Evolutionary conservation across 2,113 vertebrate species (phyloP).

Genomic region (Garra rufa): DNA sequence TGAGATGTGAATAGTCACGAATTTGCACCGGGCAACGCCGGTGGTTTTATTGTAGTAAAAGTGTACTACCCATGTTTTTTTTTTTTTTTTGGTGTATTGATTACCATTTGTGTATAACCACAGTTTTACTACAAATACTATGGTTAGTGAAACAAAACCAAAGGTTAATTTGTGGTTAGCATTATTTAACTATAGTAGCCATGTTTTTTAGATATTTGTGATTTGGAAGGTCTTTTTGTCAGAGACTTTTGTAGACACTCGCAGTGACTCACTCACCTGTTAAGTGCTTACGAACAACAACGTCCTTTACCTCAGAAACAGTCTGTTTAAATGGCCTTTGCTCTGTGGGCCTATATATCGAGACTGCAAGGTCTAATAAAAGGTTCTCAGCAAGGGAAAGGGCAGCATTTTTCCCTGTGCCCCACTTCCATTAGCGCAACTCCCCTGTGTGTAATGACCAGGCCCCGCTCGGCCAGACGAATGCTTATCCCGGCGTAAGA

Average conservation of each 20-base stretch:
- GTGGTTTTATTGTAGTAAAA: too few species aligned
- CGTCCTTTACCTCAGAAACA: conserved; percentile 55
- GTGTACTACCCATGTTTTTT: too few species aligned
- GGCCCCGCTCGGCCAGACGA: conserved; percentile 63
- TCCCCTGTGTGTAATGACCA: conserved; percentile 71
- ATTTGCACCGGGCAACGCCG: too few species aligned
- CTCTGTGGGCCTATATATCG: conserved; percentile 56
- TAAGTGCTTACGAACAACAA: background rate
- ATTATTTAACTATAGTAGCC: too few species aligned
- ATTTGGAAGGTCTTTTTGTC: background rate
- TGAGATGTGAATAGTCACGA: too few species aligned
- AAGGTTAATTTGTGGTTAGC: too few species aligned
- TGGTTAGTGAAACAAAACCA: too few species aligned
- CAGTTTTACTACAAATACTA: too few species aligned
- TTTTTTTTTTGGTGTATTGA: too few species aligned
- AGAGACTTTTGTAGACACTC: background rate
- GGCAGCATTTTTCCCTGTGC: conserved; percentile 63
- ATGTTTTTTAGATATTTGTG: background rate
- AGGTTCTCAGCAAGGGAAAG: conserved; percentile 67
- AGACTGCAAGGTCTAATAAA: conserved; percentile 73
- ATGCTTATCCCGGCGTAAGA: conserved; percentile 73
- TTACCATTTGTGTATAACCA: too few species aligned
- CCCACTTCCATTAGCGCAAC: conserved; percentile 70
- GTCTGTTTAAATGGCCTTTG: conserved; percentile 65
- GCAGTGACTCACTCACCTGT: background rate